Evolutionary conservation across 2,888 invertebrate species (phyloP), one percentile per base, ranked within the genome.

Genomic region (Aelia acuminata): DNA sequence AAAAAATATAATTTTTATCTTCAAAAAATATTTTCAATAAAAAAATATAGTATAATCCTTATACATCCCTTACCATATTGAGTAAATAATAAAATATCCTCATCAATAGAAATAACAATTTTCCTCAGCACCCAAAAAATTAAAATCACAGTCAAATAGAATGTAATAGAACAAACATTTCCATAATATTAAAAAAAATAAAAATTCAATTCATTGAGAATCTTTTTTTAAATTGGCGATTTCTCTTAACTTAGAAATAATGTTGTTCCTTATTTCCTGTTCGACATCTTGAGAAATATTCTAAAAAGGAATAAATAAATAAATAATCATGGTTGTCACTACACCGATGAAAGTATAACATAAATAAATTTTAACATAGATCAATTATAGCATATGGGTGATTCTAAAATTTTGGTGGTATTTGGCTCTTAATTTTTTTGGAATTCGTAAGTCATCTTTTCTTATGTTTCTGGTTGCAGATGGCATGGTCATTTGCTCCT

Each of bases 191-290:
- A 70, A 35, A 31, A 7, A 70, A 70, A 35, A 70, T 35, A 70
- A 43, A 22, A 80, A n/a, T 43, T n/a, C 22, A n/a, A 80, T 39
- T 80, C n/a, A 80, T 47, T 43, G 5, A n/a, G 22, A 3, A 22
- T 80, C 43, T 47, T 43, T 15, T 43, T 80, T 35, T n/a, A 80
- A 39, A 80, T n/a, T 11, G n/a, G 39, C 35, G 3, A 22, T 80
- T 85, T 85, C 22, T 15, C 43, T 85, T 15, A 87, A 50, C 20
- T 87, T 87, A 8, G 75, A 87, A 31, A 87, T 43, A 15, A 87
- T 87, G 75, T 80, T 75, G 22, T 87, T 84, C 26, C 87, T 11
- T 80, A 87, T 87, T 75, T 87, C 49, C 39, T 84, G 35, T 50
- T 87, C 87, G 4, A 87, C 50, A 53, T 80, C 70, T 87, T 70